Conservation (phyloP, 2,113 vertebrate genomes). For the Pelvicachromis taeniatus region DNA sequence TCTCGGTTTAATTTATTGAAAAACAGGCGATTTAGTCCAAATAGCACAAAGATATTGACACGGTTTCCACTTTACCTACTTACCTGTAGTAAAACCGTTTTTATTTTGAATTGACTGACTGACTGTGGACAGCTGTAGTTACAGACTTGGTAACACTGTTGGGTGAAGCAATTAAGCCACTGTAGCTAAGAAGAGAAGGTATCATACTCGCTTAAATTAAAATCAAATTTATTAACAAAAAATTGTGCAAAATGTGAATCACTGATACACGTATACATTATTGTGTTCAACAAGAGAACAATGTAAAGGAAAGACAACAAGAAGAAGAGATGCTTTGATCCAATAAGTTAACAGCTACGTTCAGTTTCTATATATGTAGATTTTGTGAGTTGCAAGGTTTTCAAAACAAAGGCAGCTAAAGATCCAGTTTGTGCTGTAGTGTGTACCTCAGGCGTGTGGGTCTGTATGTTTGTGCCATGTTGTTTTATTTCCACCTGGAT, state of each 20-base stretch:
- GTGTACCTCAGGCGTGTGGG: not conserved
- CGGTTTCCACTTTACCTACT: not conserved
- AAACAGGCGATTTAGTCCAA: not conserved
- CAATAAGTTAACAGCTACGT: not conserved
- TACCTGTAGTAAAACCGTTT: not conserved
- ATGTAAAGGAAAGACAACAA: not conserved
- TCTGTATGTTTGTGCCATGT: not conserved
- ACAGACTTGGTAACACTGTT: not conserved
- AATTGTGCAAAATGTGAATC: constrained; percentile 55
- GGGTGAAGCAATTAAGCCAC: not conserved
- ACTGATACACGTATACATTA: constrained; percentile 8
- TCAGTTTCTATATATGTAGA: not conserved
- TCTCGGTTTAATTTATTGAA: not conserved
- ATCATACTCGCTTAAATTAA: not conserved
- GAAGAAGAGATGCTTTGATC: not conserved
- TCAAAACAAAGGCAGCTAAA: not conserved
- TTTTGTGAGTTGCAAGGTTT: not conserved
- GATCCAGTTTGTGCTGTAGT: not conserved
- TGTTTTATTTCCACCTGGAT: not conserved
- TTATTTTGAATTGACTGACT: not conserved
- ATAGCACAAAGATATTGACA: not conserved
- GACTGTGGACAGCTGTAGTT: not conserved
- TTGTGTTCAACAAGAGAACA: not conserved
- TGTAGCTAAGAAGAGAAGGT: not conserved
- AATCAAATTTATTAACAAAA: constrained; percentile 58